Evolutionary conservation across 2,113 vertebrate species (phyloP), one percentile per base, ranked within the genome.

Genomic region (Rhea americana): DNA sequence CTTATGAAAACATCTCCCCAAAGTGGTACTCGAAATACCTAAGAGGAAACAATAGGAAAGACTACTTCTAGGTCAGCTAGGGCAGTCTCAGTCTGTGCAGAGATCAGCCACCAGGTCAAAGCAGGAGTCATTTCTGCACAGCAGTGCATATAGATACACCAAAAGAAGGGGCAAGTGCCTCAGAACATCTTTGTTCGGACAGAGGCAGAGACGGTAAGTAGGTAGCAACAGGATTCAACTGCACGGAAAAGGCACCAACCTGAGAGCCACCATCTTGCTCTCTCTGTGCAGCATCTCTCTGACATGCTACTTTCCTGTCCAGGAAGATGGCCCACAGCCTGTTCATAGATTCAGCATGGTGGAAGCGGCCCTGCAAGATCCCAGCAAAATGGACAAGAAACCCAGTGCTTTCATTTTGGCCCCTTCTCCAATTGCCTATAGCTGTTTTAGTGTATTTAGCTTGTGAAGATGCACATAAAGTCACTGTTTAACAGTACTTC

Each of bases 81-180:
- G 8, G 14, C 47, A 85, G 61, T 7, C 45, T 58, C 3, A 1
- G 7, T 13, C 28, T 17, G 9, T n/a, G 39, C 50, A 8, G 59
- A 74, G 50, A 8, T 11, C 26, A 28, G 61, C 2, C 16, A 30
- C 2, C 2, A 51, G 21, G 15, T 56, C 59, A 26, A 58, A 72
- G 39, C 2, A 1, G 51, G 21, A 56, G 12, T 26, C 35, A 4
- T 32, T 67, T 50, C 70, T 48, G 51, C 24, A 25, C 37, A 63
- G 67, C 32, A 43, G 20, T 0, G 3, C 28, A 56, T 14, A 10
- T 5, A 14, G 21, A 8, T 3, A 2, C 55, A 26, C 35, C 50
- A 25, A 70, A 50, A 24, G 21, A n/a, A 71, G 48, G 30, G 59
- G 70, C 37, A 70, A 61, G 30, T 11, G n/a, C 68, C 80, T 66